These are phyloP conservation scores for Ceratitis capitata DNA, from an alignment of 1,140 invertebrate genomes.

Conservation along the genomic window DNA sequence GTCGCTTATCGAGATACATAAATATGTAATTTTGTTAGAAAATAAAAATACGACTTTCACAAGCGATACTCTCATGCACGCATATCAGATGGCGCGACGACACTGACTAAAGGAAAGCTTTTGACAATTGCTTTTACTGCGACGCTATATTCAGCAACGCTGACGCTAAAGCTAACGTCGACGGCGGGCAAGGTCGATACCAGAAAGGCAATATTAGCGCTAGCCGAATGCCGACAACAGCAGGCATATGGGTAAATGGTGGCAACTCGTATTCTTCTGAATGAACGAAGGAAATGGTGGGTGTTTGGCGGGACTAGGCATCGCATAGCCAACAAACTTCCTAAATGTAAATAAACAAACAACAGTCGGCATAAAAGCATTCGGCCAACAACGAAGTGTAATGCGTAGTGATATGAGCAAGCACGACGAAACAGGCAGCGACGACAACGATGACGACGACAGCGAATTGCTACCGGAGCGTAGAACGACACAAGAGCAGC, in stretches of 20 bases:
- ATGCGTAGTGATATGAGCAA: neutral
- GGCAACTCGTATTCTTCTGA: neutral
- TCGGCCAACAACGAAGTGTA: neutral
- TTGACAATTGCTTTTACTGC: conserved; percentile 33
- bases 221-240: neutral
- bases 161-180: neutral
- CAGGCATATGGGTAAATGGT: too few relatives aligned
- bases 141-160: neutral
- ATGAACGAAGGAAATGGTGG: too few relatives aligned
- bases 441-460: neutral
- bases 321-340: neutral
- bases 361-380: neutral
- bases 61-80: neutral
- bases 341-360: conserved; percentile 29
- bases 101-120: conserved; percentile 20
- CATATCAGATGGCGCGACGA: conserved; percentile 20
- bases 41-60: too few relatives aligned
- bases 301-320: neutral
- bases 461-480: neutral
- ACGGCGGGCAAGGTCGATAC: neutral
- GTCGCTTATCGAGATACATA: neutral
- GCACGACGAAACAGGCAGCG: neutral
- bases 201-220: neutral
- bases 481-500: neutral
- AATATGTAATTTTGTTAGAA: neutral